phyloP scores from a whole-genome alignment of 2,113 vertebrate species.

The Xiphorhynchus elegans region DNA sequence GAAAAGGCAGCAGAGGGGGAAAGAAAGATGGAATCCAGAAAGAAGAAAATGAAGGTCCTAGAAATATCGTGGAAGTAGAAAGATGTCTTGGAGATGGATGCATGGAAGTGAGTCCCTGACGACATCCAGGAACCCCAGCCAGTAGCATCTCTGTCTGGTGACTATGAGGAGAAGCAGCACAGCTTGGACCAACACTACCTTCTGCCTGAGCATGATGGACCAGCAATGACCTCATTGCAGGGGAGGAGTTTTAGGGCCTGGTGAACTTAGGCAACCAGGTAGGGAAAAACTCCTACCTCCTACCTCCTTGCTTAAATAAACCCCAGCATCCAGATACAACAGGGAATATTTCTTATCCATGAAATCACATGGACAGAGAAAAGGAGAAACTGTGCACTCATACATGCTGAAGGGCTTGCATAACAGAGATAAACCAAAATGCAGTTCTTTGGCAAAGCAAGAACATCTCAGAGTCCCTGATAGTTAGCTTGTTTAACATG shows the following conservation, averaged over 20 bases:
- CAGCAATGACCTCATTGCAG: not conserved
- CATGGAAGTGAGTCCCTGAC: not conserved
- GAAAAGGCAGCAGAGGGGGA: accelerated
- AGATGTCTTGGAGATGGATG: not conserved
- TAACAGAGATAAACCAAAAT: not conserved
- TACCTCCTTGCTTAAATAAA: not conserved
- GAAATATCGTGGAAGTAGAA: not conserved
- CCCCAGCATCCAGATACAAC: no score
- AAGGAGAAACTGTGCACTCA: not conserved
- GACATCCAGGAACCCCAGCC: accelerated
- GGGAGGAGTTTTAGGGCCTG: not conserved
- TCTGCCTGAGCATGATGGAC: not conserved
- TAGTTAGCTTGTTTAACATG: not conserved
- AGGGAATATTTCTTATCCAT: not conserved
- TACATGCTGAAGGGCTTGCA: not conserved
- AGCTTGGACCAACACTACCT: not conserved
- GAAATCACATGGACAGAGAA: not conserved
- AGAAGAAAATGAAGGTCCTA: not conserved
- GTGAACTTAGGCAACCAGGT: not conserved
- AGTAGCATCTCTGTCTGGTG: accelerated
- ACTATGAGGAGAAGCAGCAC: not conserved
- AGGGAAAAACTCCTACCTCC: not conserved
- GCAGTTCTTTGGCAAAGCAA: not conserved
- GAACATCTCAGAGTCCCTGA: not conserved
- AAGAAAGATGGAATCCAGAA: not conserved